Evolutionary conservation across 2,113 vertebrate species (phyloP).

Genomic region (Pseudopipra pipra): DNA sequence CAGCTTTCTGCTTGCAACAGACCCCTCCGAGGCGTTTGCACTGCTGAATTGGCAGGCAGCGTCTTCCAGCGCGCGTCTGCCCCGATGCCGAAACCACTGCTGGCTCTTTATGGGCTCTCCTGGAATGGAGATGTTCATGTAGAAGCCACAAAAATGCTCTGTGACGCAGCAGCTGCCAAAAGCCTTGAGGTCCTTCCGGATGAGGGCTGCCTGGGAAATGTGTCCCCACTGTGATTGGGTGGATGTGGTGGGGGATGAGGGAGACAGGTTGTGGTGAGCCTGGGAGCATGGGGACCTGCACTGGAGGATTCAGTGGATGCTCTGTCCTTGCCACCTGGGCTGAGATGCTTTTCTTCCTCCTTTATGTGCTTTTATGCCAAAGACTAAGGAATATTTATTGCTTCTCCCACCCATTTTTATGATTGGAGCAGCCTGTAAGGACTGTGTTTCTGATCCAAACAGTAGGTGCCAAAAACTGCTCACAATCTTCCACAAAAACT

Average conservation of each 20-base stretch:
- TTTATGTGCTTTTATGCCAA: background rate
- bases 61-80: background rate
- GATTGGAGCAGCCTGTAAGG: background rate
- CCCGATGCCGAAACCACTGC: rapidly evolving
- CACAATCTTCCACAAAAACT: background rate
- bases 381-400: background rate
- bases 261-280: background rate
- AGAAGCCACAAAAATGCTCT: background rate
- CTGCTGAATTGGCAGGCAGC: background rate
- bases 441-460: background rate
- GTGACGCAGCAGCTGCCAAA: background rate
- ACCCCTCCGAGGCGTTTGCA: background rate
- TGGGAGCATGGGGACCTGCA: background rate
- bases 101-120: background rate
- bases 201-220: background rate
- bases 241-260: background rate
- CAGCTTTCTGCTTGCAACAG: background rate
- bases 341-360: background rate
- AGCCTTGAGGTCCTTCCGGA: background rate
- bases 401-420: background rate
- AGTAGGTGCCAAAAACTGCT: background rate
- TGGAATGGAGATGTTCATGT: rapidly evolving
- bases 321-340: background rate
- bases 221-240: rapidly evolving
- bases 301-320: background rate